Base-by-base conservation (phyloP, 2,888 invertebrate genomes). In the Tipula helvola region DNA sequence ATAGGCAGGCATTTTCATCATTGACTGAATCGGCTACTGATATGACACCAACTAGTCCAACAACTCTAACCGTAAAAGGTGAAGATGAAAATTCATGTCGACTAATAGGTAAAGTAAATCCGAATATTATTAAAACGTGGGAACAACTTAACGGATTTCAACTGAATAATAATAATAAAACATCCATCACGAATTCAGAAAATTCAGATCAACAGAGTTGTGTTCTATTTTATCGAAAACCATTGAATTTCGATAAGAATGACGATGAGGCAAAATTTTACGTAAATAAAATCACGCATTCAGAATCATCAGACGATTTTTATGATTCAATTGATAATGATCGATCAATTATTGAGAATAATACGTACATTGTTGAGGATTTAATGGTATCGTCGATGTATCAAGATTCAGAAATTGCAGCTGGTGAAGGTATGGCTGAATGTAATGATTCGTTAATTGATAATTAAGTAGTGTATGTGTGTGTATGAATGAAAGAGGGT, bases 301-400 rank as follows among this genome's bases (percentile, higher is more conserved):
- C 87, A 13, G 87, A 87, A 36, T 83, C 85, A 3, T 87, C 87
- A 3, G 87, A 87, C 52, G 86, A 88, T 86, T 89, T 88, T 87
- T 89, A 88, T 87, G 89, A 89, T 87, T 88, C 88, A 52, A 89
- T 89, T 47, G 89, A 89, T 85, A 44, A 87, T 88, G 87, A 87
- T 16, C 86, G 86, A 42, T 86, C 83, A n/a, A 84, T 71, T 87
- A 85, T 87, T 71, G 86, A 87, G 18, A 71, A 71, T 71, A 71
- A 85, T 12, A 86, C 86, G 71, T 57, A 84, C 57, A 52, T 57
- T 47, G 86, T 86, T 41, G 86, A 83, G 5, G 86, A 83, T 41
- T 83, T 86, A 18, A 86, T 71, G 52, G 8, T 5, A 13, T 52
- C 42, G 44, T 52, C 42, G 44, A 83, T 83, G 39, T 52, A 86